Evolutionary conservation across 1,140 invertebrate species (phyloP).

Genomic region (Drosophila melanica): DNA sequence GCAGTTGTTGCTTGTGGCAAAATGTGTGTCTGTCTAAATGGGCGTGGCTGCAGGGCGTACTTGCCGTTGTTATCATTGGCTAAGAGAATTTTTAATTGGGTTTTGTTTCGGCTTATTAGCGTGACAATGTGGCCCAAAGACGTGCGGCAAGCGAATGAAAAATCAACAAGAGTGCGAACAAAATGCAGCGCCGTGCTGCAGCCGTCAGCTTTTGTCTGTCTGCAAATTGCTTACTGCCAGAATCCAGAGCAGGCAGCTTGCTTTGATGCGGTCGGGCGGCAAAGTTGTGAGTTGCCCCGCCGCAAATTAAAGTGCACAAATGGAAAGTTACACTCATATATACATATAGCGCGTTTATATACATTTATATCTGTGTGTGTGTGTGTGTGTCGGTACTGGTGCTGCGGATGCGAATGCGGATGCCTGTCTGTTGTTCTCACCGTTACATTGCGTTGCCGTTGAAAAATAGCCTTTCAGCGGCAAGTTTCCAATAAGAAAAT

Average conservation of each 20-base stretch:
- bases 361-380: slow-evolving; percentile 29
- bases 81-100: slow-evolving; percentile 61
- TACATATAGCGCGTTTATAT: background rate
- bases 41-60: slow-evolving; percentile 3
- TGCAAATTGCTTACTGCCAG: slow-evolving; percentile 50
- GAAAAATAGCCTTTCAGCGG: slow-evolving; percentile 67
- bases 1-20: slow-evolving; percentile 5
- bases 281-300: slow-evolving; percentile 63
- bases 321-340: slow-evolving; percentile 64
- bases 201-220: slow-evolving; percentile 67
- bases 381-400: too few relatives aligned
- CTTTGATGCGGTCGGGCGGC: slow-evolving; percentile 72
- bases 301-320: slow-evolving; percentile 81
- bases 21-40: background rate
- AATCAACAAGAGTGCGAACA: slow-evolving; percentile 13
- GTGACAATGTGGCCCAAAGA: slow-evolving; percentile 24
- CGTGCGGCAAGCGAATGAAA: slow-evolving; percentile 16
- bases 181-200: slow-evolving; percentile 26
- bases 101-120: slow-evolving; percentile 46
- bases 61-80: slow-evolving; percentile 46
- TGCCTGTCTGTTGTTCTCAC: slow-evolving; percentile 10
- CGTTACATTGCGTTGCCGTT: slow-evolving; percentile 19
- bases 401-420: background rate
- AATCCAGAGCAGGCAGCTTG: slow-evolving; percentile 5
- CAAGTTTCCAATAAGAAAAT: slow-evolving; percentile 64